Conservation (phyloP, 2,113 vertebrate species). For the Mirza zaza region DNA sequence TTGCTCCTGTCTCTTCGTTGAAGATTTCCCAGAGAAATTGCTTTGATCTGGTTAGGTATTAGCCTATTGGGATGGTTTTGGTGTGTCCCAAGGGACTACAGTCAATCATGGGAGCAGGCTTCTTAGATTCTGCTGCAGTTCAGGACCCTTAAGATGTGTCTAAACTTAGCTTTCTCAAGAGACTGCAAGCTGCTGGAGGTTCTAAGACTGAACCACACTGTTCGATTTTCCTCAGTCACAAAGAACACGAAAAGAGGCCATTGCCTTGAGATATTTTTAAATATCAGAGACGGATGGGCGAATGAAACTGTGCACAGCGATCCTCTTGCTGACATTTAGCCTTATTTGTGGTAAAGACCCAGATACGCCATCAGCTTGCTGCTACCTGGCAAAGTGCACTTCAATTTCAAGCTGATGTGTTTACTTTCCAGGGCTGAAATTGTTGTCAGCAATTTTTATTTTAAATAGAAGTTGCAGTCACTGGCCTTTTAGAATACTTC, state of each 20-base stretch:
- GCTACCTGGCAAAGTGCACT: slow-evolving; percentile 59
- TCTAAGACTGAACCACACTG: neutral
- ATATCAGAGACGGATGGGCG: neutral
- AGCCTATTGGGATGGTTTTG: neutral
- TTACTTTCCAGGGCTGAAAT: slow-evolving; percentile 61
- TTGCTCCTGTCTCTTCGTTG: neutral
- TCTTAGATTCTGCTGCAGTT: neutral
- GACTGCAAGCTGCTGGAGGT: neutral
- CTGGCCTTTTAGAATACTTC: slow-evolving; percentile 74
- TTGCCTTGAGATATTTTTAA: neutral
- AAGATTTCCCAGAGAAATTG: neutral
- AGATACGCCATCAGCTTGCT: slow-evolving; percentile 5
- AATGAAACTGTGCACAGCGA: neutral
- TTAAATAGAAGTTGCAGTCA: slow-evolving; percentile 66
- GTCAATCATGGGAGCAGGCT: neutral
- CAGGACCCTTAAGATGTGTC: neutral
- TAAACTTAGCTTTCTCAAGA: neutral
- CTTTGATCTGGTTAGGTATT: neutral
- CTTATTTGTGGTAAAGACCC: slow-evolving; percentile 49
- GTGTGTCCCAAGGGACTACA: neutral
- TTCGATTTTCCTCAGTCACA: neutral
- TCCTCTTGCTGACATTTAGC: neutral
- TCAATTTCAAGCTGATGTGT: slow-evolving; percentile 69
- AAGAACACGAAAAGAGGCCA: neutral
- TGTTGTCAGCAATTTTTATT: slow-evolving; percentile 72